phyloP scores from a whole-genome alignment of 2,888 invertebrate species.

The Meta bourneti region DNA sequence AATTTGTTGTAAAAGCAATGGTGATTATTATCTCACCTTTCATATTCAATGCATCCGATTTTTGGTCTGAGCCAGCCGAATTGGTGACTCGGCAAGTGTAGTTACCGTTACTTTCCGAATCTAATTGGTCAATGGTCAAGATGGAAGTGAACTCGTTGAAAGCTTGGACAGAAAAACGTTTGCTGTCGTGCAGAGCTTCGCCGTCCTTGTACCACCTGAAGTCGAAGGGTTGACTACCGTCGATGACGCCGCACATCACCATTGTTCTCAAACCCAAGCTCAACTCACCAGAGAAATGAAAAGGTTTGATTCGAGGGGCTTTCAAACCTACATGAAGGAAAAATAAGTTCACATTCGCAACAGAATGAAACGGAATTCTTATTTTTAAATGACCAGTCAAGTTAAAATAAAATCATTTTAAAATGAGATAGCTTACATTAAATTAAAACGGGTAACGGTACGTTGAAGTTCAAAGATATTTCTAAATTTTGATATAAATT shows the following conservation, averaged over 20 bases:
- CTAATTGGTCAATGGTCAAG: constrained; percentile 22
- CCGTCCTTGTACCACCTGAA: constrained; percentile 74
- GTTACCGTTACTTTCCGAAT: constrained; percentile 45
- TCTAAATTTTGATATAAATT: no score
- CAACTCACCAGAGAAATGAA: constrained; percentile 53
- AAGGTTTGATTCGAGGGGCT: background rate
- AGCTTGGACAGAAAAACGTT: background rate
- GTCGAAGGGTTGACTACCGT: constrained; percentile 60
- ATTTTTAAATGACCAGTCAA: no score
- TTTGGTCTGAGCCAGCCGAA: constrained; percentile 35
- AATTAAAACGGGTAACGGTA: no score
- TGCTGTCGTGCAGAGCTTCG: background rate
- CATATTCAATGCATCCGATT: constrained; percentile 23
- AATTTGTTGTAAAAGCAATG: no score
- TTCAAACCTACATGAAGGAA: background rate
- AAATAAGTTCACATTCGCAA: no score
- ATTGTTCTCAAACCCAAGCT: constrained; percentile 16
- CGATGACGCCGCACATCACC: constrained; percentile 53
- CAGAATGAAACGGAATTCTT: no score
- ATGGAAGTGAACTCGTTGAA: constrained; percentile 49
- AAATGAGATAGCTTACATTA: no score
- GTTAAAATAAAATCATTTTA: no score
- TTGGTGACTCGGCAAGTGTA: constrained; percentile 67
- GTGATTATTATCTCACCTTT: constrained; percentile 30
- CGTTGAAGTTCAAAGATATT: no score